These are phyloP conservation scores for Caenorhabditis remanei DNA, from an alignment of 1,140 invertebrate species.

Conservation along the genomic window DNA sequence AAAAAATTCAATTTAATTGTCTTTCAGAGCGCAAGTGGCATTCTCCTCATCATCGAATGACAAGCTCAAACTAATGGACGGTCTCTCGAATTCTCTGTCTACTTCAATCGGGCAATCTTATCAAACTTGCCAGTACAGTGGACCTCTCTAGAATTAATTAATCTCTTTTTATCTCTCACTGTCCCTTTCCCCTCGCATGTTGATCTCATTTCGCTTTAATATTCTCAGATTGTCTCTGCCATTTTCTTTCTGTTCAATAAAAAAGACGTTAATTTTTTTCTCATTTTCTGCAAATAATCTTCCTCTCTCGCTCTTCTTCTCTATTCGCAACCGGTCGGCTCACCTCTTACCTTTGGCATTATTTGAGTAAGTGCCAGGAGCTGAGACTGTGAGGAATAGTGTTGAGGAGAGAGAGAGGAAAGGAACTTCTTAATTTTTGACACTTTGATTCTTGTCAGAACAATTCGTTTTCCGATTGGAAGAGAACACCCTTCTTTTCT, in stretches of 20 bases:
- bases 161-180: neutral
- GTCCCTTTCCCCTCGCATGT: neutral
- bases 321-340: conserved; percentile 1
- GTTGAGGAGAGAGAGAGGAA: neutral
- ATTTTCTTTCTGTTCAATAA: conserved; percentile 18
- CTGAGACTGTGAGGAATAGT: neutral
- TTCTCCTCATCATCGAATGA: conserved; percentile 37
- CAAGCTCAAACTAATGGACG: conserved; percentile 44
- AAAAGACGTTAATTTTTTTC: neutral
- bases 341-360: conserved; percentile 36
- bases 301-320: neutral
- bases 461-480: neutral
- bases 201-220: conserved; percentile 6
- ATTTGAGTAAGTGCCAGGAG: conserved; percentile 41
- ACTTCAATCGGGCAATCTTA: conserved; percentile 26
- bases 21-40: conserved; percentile 6
- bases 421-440: conserved; percentile 3
- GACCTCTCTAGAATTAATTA: neutral
- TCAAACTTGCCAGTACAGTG: conserved; percentile 38
- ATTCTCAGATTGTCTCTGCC: neutral
- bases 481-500: neutral
- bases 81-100: conserved; percentile 20
- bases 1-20: neutral
- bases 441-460: conserved; percentile 17
- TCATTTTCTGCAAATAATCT: conserved; percentile 21